Evolutionary conservation across 2,797 vertebrate genomes (phyloP), one percentile per base, ranked within the genome.

Genomic region (Valencia hispanica): DNA sequence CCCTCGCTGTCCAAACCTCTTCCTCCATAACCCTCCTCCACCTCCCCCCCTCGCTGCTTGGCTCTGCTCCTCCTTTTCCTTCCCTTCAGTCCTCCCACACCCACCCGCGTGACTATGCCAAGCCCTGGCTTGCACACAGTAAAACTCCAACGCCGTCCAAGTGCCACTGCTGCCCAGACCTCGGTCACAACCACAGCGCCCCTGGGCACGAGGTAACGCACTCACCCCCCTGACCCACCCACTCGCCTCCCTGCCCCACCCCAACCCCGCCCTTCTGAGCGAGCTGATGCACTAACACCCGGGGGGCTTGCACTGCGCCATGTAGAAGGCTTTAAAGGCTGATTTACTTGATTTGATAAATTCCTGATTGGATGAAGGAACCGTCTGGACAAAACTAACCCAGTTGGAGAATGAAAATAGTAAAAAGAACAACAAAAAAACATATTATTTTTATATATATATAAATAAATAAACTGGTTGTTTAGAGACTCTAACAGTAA

Each of bases 71-170:
- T 82, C 94, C 89, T 63, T 45, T 65, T 73, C 80, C 51, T 75
- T 90, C 93, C 95, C 94, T 91, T 91, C 78, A 99, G 98, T 97
- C 97, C 95, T 96, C 97, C 93, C 96, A 96, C 76, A 96, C 97
- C 95, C 94, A 96, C 93, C 96, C 96, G 53, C 98, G 98, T 92
- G 97, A 97, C 96, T 99, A 99, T 96, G 98, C 98, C 96, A 99
- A 99, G 96, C 98, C 98, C 95, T 99, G 98, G 98, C 96, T 99
- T 96, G 95, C 97, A 94, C 97, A 99, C 97, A 99, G 98, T 98
- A 99, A 98, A 97, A 97, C 96, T 86, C 91, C 96, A 93, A 95
- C 96, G 93, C 95, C 96, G 86, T 91, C 96, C 96, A 97, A 96
- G 97, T 97, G 96, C 96, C 96, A 94, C 94, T 96, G 96, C 95